A percentile compares a stretch with the other conserved stretches of the same genome.
These are phyloP conservation scores for Pharmacophagus antenor DNA, from an alignment of 2,888 invertebrate species.

Conservation along the genomic window DNA sequence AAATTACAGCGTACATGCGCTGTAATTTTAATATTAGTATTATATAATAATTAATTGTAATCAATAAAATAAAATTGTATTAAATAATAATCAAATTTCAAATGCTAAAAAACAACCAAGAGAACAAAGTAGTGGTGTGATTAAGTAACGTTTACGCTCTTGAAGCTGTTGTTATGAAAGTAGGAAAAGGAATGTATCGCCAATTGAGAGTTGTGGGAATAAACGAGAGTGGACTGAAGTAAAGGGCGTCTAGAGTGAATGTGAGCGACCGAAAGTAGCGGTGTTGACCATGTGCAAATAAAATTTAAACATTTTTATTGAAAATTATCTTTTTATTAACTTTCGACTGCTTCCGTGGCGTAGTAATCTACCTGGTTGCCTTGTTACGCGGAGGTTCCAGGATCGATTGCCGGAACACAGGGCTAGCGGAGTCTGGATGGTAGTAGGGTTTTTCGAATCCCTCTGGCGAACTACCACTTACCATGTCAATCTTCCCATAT, in stretches of 20 bases:
- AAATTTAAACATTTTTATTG: neutral
- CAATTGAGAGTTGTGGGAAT: slow-evolving; percentile 19
- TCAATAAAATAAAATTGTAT: too few relatives aligned
- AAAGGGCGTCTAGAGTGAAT: slow-evolving; percentile 17
- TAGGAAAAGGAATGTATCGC: slow-evolving; percentile 22
- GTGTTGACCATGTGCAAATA: neutral
- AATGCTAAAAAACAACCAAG: neutral
- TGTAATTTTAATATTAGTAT: too few relatives aligned
- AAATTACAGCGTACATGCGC: too few relatives aligned
- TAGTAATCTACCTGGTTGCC: too few relatives aligned
- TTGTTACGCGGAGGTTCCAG: too few relatives aligned
- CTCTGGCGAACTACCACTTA: too few relatives aligned
- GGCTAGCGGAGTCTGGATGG: too few relatives aligned
- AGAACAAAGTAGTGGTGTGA: slow-evolving; percentile 2
- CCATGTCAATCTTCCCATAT: too few relatives aligned
- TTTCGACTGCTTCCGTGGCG: too few relatives aligned
- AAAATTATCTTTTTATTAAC: neutral
- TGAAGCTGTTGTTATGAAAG: slow-evolving; percentile 16
- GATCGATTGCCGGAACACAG: too few relatives aligned
- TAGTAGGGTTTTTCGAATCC: too few relatives aligned
- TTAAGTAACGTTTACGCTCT: slow-evolving; percentile 16
- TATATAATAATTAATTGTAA: too few relatives aligned
- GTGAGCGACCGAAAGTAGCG: neutral
- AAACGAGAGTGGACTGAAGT: slow-evolving; percentile 19
- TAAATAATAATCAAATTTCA: neutral